Evolutionary conservation across 1,140 invertebrate species (phyloP).

Genomic region (Brachionus rubens): DNA sequence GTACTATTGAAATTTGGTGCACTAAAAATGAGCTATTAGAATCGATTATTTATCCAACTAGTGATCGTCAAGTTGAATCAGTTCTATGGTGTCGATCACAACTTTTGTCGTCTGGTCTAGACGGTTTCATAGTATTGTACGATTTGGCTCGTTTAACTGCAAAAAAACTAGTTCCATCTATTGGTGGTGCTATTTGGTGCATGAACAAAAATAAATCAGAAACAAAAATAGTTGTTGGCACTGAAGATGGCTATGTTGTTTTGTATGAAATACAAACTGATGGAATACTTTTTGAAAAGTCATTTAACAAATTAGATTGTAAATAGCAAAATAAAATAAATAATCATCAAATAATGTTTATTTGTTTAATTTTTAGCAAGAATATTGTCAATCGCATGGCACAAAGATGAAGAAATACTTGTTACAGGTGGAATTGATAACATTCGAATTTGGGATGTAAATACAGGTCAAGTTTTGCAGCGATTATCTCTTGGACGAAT

Average conservation of each 20-base stretch:
- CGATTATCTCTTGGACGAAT: slow-evolving; percentile 71
- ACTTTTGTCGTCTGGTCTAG: slow-evolving; percentile 73
- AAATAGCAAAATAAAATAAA: slow-evolving; percentile 36
- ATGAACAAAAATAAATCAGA: slow-evolving; percentile 69
- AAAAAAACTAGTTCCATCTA: slow-evolving; percentile 52
- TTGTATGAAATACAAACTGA: slow-evolving; percentile 71
- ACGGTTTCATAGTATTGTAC: slow-evolving; percentile 75
- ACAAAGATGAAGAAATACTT: slow-evolving; percentile 71
- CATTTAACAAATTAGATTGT: slow-evolving; percentile 81
- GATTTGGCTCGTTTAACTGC: slow-evolving; percentile 64
- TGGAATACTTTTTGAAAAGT: slow-evolving; percentile 69
- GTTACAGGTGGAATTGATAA: slow-evolving; percentile 78
- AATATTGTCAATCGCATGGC: slow-evolving; percentile 81
- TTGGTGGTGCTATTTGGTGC: slow-evolving; percentile 68
- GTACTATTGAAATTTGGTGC: slow-evolving; percentile 45
- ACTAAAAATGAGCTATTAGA: slow-evolving; percentile 34
- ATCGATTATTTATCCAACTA: slow-evolving; percentile 53
- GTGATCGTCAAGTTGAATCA: slow-evolving; percentile 70
- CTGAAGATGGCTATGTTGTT: slow-evolving; percentile 85
- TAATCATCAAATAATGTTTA: not conserved
- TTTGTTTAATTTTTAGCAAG: slow-evolving; percentile 53
- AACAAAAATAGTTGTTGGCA: slow-evolving; percentile 73
- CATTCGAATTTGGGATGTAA: slow-evolving; percentile 79
- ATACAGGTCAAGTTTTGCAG: slow-evolving; percentile 76
- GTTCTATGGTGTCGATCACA: slow-evolving; percentile 73